phyloP scores from a whole-genome alignment of 2,888 invertebrate genomes.

The Drosophila yooni region DNA sequence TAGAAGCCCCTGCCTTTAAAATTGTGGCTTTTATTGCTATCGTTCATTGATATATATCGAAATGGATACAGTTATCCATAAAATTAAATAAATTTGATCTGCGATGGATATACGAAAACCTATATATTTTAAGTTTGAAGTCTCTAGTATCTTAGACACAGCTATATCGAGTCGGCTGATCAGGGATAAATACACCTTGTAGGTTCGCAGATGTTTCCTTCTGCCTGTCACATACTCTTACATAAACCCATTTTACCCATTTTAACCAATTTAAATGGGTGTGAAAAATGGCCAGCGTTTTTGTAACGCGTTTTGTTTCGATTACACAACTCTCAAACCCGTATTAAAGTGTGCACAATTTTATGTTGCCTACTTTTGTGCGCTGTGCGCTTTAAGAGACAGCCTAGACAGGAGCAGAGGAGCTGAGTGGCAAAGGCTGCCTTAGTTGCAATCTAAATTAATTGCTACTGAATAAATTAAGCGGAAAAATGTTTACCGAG shows the following conservation, averaged over 20 bases:
- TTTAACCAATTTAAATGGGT: neutral
- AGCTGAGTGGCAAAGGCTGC: slow-evolving; percentile 42
- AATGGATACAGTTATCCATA: neutral
- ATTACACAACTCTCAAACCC: slow-evolving; percentile 1
- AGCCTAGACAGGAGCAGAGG: neutral
- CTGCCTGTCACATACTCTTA: neutral
- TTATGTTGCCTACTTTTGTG: slow-evolving; percentile 48
- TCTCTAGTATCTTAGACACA: neutral
- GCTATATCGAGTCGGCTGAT: neutral
- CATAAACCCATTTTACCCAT: neutral
- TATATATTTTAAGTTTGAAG: neutral
- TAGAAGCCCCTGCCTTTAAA: neutral
- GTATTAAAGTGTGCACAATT: slow-evolving; percentile 45
- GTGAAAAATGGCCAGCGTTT: slow-evolving; percentile 7
- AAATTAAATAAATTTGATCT: neutral
- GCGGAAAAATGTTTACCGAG: slow-evolving; percentile 77
- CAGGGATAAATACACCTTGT: neutral
- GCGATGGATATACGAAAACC: neutral
- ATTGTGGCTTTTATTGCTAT: neutral
- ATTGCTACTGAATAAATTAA: slow-evolving; percentile 78
- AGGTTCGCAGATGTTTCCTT: neutral
- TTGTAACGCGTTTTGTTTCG: neutral
- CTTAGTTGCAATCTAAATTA: slow-evolving; percentile 79
- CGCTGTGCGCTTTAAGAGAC: slow-evolving; percentile 21
- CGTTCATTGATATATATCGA: neutral